Conservation (phyloP, 1,140 invertebrate species). For the Megalonaias nervosa region DNA sequence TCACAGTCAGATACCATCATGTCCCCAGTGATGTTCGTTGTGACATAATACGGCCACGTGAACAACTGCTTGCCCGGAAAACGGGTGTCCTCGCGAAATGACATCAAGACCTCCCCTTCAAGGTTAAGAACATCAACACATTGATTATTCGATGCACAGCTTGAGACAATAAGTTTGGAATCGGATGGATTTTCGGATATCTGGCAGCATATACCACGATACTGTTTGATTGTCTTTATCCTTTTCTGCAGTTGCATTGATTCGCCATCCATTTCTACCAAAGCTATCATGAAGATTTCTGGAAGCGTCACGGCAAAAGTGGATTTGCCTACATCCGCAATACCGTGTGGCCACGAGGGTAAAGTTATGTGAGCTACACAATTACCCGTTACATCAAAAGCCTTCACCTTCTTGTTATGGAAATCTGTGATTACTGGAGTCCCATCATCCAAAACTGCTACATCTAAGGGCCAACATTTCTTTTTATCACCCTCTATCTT, state of each 20-base stretch:
- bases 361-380: conserved; percentile 44
- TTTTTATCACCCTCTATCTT: conserved; percentile 50
- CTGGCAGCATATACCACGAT: conserved; percentile 46
- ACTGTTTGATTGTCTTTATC: conserved; percentile 51
- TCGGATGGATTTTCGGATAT: conserved; percentile 31
- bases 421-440: conserved; percentile 53
- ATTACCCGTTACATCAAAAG: conserved; percentile 43
- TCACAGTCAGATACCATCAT: conserved; percentile 52
- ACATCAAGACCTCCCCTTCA: conserved; percentile 44
- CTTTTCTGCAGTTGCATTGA: conserved; percentile 45
- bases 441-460: conserved; percentile 47
- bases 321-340: conserved; percentile 45
- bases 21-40: conserved; percentile 42
- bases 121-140: conserved; percentile 48
- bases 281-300: conserved; percentile 47
- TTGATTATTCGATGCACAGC: conserved; percentile 48
- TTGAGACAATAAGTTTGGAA: conserved; percentile 45
- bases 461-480: conserved; percentile 54
- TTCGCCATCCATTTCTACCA: conserved; percentile 40
- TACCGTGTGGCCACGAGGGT: conserved; percentile 51
- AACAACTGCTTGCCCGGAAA: conserved; percentile 39
- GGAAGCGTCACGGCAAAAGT: conserved; percentile 49
- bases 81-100: conserved; percentile 44
- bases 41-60: conserved; percentile 54
- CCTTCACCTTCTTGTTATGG: conserved; percentile 53